Evolutionary conservation across 2,888 invertebrate genomes (phyloP).

Genomic region (Sphaerophoria taeniata): DNA sequence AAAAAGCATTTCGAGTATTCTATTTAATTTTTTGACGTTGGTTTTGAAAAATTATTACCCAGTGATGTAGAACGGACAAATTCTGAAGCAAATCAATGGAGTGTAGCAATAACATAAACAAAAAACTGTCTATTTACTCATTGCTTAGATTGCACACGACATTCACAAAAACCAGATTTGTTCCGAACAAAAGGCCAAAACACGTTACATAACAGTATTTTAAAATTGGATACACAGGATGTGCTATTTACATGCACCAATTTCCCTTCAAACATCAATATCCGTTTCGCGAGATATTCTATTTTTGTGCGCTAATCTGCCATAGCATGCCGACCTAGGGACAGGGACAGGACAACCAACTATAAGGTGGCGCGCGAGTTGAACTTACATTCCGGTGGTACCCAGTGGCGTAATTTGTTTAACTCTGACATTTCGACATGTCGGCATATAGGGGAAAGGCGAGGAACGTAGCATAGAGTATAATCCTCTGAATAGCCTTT

Average conservation of each 20-base stretch:
- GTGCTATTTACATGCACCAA: constrained; percentile 54
- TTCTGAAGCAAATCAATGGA: too few relatives aligned
- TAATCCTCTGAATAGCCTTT: constrained; percentile 59
- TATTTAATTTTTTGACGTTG: too few relatives aligned
- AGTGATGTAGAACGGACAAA: too few relatives aligned
- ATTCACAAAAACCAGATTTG: too few relatives aligned
- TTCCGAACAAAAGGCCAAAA: background rate
- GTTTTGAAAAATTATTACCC: too few relatives aligned
- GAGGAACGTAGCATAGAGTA: constrained; percentile 37
- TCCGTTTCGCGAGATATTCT: constrained; percentile 53
- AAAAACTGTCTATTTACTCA: too few relatives aligned
- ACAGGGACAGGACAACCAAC: background rate
- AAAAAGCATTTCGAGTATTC: too few relatives aligned
- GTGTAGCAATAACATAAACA: too few relatives aligned
- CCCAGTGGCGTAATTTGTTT: constrained; percentile 58
- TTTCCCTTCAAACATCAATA: constrained; percentile 53
- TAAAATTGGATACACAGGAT: constrained; percentile 43
- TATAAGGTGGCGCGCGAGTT: background rate
- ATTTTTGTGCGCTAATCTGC: constrained; percentile 47
- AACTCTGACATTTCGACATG: constrained; percentile 64
- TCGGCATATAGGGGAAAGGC: background rate
- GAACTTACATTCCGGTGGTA: constrained; percentile 30
- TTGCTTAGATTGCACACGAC: too few relatives aligned
- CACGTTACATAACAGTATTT: constrained; percentile 33
- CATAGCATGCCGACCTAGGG: constrained; percentile 20